A percentile compares a stretch with the other conserved stretches of the same genome.
These are phyloP conservation scores for Andrena minutula DNA, from an alignment of 2,888 invertebrate genomes.

Conservation along the genomic window DNA sequence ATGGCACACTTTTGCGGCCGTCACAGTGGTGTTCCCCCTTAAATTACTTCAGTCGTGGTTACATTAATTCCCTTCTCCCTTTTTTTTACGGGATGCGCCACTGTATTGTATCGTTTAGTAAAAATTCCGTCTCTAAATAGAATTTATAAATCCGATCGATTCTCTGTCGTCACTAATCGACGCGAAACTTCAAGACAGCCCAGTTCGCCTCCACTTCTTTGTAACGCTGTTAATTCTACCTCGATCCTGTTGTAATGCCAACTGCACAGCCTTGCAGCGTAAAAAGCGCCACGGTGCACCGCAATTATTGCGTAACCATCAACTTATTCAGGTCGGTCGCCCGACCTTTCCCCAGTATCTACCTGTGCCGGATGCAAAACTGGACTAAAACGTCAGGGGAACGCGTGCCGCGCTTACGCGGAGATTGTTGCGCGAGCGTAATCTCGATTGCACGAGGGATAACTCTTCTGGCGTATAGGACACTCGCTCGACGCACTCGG, in stretches of 20 bases:
- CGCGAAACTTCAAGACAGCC: neutral
- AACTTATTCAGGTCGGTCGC: constrained; percentile 55
- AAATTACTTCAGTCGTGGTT: too few species aligned
- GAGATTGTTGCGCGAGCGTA: constrained; percentile 4
- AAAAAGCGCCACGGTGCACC: constrained; percentile 42
- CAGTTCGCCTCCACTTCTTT: neutral
- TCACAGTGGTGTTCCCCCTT: too few species aligned
- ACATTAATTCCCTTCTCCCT: too few species aligned
- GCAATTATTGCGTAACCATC: constrained; percentile 59
- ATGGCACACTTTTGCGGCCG: too few species aligned
- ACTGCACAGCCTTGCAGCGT: constrained; percentile 47
- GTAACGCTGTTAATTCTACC: neutral
- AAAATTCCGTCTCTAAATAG: too few species aligned
- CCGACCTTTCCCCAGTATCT: constrained; percentile 65
- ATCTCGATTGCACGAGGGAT: neutral
- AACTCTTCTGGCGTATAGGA: constrained; percentile 7
- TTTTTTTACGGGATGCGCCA: too few species aligned
- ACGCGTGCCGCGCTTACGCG: constrained; percentile 31
- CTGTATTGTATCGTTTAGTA: too few species aligned
- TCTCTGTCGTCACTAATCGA: neutral
- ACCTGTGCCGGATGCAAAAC: constrained; percentile 69
- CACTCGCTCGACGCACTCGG: constrained; percentile 3
- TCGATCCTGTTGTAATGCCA: neutral
- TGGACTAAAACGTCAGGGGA: constrained; percentile 53
- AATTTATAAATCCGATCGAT: neutral